Percentiles rank a stretch among this genome's conserved stretches.
These are phyloP conservation scores for Phyllostomus discolor DNA, from an alignment of 2,113 vertebrate genomes.

Conservation along the genomic window DNA sequence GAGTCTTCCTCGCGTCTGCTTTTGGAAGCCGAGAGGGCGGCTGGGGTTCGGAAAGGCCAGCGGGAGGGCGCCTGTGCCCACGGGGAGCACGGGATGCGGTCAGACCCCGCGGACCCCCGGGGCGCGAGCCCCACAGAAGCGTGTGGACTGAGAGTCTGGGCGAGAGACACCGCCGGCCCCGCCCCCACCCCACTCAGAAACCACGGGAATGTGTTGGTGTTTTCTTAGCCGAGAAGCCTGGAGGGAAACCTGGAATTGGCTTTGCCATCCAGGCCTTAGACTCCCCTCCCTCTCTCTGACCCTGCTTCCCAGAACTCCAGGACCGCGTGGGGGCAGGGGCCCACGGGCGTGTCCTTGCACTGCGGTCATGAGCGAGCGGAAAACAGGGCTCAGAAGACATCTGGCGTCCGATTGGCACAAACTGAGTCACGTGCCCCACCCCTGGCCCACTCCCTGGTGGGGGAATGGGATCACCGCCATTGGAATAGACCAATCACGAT, in stretches of 20 bases:
- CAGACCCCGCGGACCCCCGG: neutral
- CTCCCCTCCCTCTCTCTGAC: neutral
- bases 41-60: neutral
- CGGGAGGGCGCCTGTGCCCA: neutral
- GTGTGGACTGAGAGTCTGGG: neutral
- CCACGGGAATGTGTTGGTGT: no score
- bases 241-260: neutral
- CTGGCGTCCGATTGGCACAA: neutral
- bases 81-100: no score
- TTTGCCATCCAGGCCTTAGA: neutral
- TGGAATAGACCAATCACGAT: neutral
- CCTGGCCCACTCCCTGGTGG: neutral
- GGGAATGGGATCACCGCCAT: neutral
- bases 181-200: no score
- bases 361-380: neutral
- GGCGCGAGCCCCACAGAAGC: no score
- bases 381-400: neutral
- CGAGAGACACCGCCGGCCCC: neutral
- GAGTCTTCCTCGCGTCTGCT: neutral
- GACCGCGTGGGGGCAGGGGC: no score
- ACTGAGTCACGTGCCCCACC: neutral
- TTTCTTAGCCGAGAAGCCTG: neutral
- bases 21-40: neutral
- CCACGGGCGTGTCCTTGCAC: accelerated
- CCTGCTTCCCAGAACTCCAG: neutral